Base-by-base conservation (phyloP, 2,113 vertebrate genomes). In the Neotoma lepida region DNA sequence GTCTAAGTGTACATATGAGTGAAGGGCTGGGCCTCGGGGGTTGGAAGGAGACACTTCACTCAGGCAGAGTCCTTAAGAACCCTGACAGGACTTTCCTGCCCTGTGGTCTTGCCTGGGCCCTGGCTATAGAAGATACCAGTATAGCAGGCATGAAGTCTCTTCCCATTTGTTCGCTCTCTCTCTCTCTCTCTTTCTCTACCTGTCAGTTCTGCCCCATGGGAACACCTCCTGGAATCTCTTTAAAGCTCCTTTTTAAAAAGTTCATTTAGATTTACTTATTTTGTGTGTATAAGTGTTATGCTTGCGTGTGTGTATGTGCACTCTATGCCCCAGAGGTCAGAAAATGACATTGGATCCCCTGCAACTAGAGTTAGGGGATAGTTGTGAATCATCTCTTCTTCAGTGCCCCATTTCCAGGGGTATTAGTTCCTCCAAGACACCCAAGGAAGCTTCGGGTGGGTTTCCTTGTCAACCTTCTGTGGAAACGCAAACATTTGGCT, bases 401-500 rank as follows among this genome's bases (percentile, higher is more conserved):
- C 71, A 44, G 41, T 4, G 2, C 41, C 44, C 51, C 9, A 91
- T 88, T 81, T 89, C 93, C 93, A 93, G 81, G 61, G 89, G 64
- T 88, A 94, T 97, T 94, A 74, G 92, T 96, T 96, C 44, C 86
- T 96, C 94, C 93, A 81, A 6, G 90, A 91, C 58, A 18, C 51
- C 35, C 0, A 66, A 89, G 89, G 95, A 95, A 94, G 84, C 86
- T 77, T 97, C 96, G 96, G 91, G 96, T 97, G 84, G 86, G 73
- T 97, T 97, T 96, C 95, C 94, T 93, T 81, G 93, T 94, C 95
- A 97, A 89, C 94, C 93, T 93, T 94, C 94, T 51, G 87, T 90
- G 95, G 68, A 91, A 90, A 96, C 94, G 74, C 96, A 95, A 97
- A 97, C 96, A 94, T 90, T 92, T 96, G 76, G 68, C 66, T 91